These are phyloP conservation scores for Malthinus seriepunctatus DNA, from an alignment of 2,888 invertebrate species.

Conservation along the genomic window DNA sequence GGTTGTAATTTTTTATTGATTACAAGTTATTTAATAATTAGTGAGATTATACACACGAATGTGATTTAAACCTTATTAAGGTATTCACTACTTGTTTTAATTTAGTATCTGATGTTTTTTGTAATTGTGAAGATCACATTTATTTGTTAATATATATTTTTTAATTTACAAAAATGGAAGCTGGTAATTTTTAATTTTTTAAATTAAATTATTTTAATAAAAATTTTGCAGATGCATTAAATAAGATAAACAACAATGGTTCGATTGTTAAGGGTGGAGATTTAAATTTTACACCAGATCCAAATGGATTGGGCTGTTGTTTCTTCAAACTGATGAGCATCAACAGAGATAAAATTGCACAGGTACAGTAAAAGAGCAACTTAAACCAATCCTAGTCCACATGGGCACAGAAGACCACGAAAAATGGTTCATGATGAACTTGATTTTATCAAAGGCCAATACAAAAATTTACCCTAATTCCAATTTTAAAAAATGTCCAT, in stretches of 20 bases:
- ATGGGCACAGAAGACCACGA: too few species aligned
- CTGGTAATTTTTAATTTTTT: not conserved
- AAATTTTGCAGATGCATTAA: not conserved
- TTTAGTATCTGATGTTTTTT: too few species aligned
- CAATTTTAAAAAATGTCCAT: not conserved
- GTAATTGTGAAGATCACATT: too few species aligned
- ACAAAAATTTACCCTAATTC: not conserved
- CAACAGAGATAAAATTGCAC: slow-evolving; percentile 11
- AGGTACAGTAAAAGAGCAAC: not conserved
- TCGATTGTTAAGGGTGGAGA: slow-evolving; percentile 9
- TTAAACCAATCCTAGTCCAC: too few species aligned
- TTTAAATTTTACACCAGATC: slow-evolving; percentile 3
- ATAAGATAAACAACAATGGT: not conserved
- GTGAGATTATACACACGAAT: not conserved
- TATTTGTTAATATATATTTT: too few species aligned
- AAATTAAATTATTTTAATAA: not conserved
- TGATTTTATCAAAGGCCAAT: not conserved
- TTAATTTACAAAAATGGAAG: not conserved
- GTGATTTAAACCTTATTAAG: not conserved
- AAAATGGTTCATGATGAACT: too few species aligned
- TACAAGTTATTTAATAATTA: not conserved
- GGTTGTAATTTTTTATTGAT: too few species aligned
- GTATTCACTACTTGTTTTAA: too few species aligned
- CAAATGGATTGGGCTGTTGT: slow-evolving; percentile 16
- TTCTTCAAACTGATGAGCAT: slow-evolving; percentile 7